Evolutionary conservation across 2,888 invertebrate species (phyloP), one percentile per base, ranked within the genome.

Genomic region (Pediacus dermestoides): DNA sequence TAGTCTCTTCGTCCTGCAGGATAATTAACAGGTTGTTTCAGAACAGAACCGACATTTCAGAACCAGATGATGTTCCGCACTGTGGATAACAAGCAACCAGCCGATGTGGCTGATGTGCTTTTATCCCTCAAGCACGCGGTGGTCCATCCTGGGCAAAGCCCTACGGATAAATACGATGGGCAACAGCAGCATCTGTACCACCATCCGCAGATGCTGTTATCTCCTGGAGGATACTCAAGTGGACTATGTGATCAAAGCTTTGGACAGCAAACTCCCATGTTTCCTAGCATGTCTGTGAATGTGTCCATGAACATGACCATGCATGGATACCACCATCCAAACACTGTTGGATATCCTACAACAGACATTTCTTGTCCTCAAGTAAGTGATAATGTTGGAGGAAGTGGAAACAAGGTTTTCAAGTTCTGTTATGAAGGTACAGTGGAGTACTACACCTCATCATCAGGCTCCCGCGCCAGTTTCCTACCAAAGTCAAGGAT

Each of bases 271-370:
- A 23, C 58, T 3, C 68, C 81, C 0, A 75, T 85, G 48, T 89
- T 89, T 66, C 91, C 93, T 7, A 87, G 91, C 59, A 94, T 95
- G 94, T 91, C 90, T 60, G 93, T 95, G 50, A 95, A 95, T 64
- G 92, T 95, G 0, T 89, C 88, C 55, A 95, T 95, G 94, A 94
- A 93, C 68, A 95, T 95, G 94, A 94, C 94, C 39, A 93, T 94
- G 86, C 91, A 91, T 50, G 83, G 82, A 1, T 83, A 82, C 54
- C 77, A 77, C 60, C 70, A 58, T 52, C 71, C 61, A 64, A 70
- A 68, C 63, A 55, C 52, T 32, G 42, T 50, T 8, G 61, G 55
- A 12, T 66, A 67, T 46, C 61, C 66, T 12, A 69, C 66, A 1
- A 71, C 77, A 0, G 80, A 80, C 48, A 74, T 81, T 53, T 70